Evolutionary conservation across 2,888 invertebrate species (phyloP).

Genomic region (Myopa tessellatipennis): DNA sequence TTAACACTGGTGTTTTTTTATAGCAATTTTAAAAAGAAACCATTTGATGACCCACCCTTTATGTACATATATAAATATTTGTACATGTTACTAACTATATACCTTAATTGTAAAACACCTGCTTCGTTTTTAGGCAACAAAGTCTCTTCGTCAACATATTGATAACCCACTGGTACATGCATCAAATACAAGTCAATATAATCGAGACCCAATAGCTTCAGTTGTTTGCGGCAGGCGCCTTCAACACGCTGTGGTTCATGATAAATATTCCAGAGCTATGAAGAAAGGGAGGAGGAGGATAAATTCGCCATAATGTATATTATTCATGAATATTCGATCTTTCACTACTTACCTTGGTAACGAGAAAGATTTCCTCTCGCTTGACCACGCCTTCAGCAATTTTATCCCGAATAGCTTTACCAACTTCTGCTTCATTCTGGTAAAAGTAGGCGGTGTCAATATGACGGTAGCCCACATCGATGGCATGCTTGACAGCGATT

Average conservation of each 20-base stretch:
- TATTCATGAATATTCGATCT: constrained; percentile 25
- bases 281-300: background rate
- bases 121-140: constrained; percentile 59
- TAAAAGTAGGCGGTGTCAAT: constrained; percentile 76
- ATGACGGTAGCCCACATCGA: constrained; percentile 80
- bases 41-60: too few relatives aligned
- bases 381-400: constrained; percentile 74
- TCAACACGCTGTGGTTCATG: constrained; percentile 60
- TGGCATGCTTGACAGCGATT: constrained; percentile 77
- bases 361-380: constrained; percentile 76
- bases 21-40: too few relatives aligned
- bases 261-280: constrained; percentile 62
- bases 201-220: constrained; percentile 75
- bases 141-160: constrained; percentile 60
- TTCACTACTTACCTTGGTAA: constrained; percentile 69
- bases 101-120: constrained; percentile 57
- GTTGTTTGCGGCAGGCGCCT: constrained; percentile 71
- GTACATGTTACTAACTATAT: background rate
- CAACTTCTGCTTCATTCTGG: constrained; percentile 77
- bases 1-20: too few relatives aligned
- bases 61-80: too few relatives aligned
- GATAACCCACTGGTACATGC: constrained; percentile 84
- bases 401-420: constrained; percentile 74
- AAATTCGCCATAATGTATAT: background rate
- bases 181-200: constrained; percentile 86